phyloP scores from a whole-genome alignment of 2,113 vertebrate species.

The Acanthisitta chloris region DNA sequence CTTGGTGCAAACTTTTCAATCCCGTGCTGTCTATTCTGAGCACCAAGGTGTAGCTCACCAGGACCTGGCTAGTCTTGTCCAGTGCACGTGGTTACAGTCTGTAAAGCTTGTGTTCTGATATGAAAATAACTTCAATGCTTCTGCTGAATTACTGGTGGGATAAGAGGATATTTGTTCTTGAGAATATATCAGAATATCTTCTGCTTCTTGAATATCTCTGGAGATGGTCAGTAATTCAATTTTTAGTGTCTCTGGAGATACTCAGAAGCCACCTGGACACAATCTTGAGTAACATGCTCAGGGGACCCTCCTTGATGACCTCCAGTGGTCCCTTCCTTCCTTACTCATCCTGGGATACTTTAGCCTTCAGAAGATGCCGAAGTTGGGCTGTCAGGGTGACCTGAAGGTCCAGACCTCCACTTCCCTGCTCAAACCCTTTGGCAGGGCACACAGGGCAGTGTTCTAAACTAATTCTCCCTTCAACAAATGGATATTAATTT shows the following conservation, averaged over 20 bases:
- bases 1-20: not conserved
- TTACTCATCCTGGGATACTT: not conserved
- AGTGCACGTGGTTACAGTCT: fast-evolving
- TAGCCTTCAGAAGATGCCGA: not conserved
- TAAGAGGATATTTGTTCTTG: not conserved
- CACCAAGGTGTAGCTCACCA: not conserved
- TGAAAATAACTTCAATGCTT: fast-evolving
- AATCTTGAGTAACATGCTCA: not conserved
- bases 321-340: not conserved
- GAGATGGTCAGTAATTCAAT: fast-evolving
- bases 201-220: not conserved
- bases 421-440: not conserved
- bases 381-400: not conserved
- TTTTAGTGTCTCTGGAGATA: not conserved
- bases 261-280: not conserved
- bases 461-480: fast-evolving
- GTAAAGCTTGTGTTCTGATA: fast-evolving
- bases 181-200: not conserved
- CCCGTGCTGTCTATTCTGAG: fast-evolving
- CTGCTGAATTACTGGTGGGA: fast-evolving
- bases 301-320: not conserved
- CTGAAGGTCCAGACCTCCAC: not conserved
- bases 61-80: not conserved
- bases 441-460: not conserved
- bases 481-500: not conserved